Evolutionary conservation across 2,113 vertebrate species (phyloP), one percentile per base, ranked within the genome.

Genomic region (Buteo buteo): DNA sequence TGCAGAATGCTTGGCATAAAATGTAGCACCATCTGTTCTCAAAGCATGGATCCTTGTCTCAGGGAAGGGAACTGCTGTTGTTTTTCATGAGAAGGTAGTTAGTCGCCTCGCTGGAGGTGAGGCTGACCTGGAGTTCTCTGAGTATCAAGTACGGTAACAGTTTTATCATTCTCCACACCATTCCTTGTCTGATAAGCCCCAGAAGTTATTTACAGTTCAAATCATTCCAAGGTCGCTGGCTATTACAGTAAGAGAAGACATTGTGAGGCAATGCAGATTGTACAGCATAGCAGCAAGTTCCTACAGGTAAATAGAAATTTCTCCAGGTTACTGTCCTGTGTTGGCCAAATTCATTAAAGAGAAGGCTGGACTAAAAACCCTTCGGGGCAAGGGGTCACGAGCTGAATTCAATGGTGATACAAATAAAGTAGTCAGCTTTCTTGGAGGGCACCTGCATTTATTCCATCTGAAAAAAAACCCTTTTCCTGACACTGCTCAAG

Each of bases 181-280:
- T 96, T 97, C 96, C 95, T 97, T 78, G 81, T 97, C 83, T 94
- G 93, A 95, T 96, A 94, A 96, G 58, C 57, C 59, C 91, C 76
- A 88, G 93, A 95, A 96, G 66, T 94, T 92, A 85, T 96, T 95
- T 90, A 87, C 93, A 94, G 95, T 97, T 96, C 87, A 94, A 92
- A 81, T 92, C 59, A 74, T 94, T 95, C 80, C 92, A 66, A 96
- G 77, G 81, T 95, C 45, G 25, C 85, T 52, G 70, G 92, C 50
- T 95, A 13, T 93, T 91, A 49, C 36, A 45, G 54, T 29, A 71
- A n/a, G 52, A 90, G 62, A 70, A 76, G 85, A 86, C 71, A 92
- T 32, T 87, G 74, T 65, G 83, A 96, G 90, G 71, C 79, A 81
- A 77, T 82, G 71, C 69, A 93, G 71, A 94, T 94, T 82, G 64